Conservation (phyloP, 2,888 invertebrate species). For the Chrysolina oricalcia region DNA sequence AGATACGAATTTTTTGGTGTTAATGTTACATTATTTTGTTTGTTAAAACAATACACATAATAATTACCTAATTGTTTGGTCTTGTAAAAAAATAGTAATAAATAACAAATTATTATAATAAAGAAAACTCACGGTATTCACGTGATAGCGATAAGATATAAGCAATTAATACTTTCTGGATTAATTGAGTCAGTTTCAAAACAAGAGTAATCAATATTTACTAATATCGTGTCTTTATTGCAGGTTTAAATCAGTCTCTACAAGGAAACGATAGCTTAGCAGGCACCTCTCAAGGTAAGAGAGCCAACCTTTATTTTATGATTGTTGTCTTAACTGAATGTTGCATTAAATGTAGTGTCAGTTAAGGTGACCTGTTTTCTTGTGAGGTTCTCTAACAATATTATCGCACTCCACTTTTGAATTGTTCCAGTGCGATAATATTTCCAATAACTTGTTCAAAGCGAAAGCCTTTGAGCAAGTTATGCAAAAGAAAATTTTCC, state of each 20-base stretch:
- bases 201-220: neutral
- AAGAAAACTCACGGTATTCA: too few relatives aligned
- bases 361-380: constrained; percentile 54
- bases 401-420: constrained; percentile 21
- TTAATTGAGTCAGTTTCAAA: too few relatives aligned
- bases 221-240: constrained; percentile 62
- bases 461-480: neutral
- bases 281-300: constrained; percentile 91
- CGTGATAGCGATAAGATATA: too few relatives aligned
- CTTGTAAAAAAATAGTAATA: too few relatives aligned
- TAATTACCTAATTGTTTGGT: too few relatives aligned
- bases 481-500: constrained; percentile 28
- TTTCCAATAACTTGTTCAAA: constrained; percentile 21
- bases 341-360: constrained; percentile 54
- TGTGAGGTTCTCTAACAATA: constrained; percentile 33
- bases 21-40: too few relatives aligned
- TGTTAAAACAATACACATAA: too few relatives aligned
- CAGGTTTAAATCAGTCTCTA: constrained; percentile 78
- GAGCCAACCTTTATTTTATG: constrained; percentile 34
- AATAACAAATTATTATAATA: too few relatives aligned
- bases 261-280: constrained; percentile 81
- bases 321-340: constrained; percentile 57
- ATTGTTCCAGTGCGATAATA: neutral
- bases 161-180: too few relatives aligned
- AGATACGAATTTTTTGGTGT: too few relatives aligned